Base-by-base conservation (phyloP, 2,888 invertebrate species). In the Habrosyne pyritoides region DNA sequence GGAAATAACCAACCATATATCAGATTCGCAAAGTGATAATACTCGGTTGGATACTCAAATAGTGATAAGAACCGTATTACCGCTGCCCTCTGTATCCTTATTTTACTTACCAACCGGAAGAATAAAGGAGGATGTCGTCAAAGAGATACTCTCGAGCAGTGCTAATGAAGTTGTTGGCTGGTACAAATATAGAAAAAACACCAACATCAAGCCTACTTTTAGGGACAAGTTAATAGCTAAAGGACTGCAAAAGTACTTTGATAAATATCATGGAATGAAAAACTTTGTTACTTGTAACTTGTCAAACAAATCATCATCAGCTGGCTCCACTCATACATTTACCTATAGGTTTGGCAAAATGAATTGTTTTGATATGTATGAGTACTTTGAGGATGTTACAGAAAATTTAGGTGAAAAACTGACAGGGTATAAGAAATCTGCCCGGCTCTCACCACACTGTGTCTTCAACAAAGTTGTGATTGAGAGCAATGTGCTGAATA, bases 1-100 rank as follows among this genome's bases (percentile, higher is more conserved):
- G 48, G 94, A 93, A 83, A 93, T 95, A 68, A 94, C 94, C 5
- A 94, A 94, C 79, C 94, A 94, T 56, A 94, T 95, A 75, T 95
- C 95, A 4, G 95, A 96, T 78, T 93, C 94, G 14, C 95, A 95
- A 60, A 94, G 94, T 71, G 93, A 94, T 72, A 93, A 94, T 67
- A 92, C 94, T 52, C 92, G 94, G 30, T 84, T 94, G 56, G 94
- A 94, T 66, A 94, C 93, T 62, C 93, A 94, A 68, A 94, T 95
- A 56, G 92, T 94, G 71, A 91, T 95, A 60, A 93, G 93, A 71
- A 94, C 94, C 12, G 89, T 94, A 26, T 75, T 95, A 52, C 94
- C 95, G 0, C 89, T 94, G 60, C 94, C 95, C 4, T 86, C 91
- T 12, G 84, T 91, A 0, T 93, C 93, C 50, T 79, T 94, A 61